Evolutionary conservation across 2,888 invertebrate genomes (phyloP).

Genomic region (Ganaspis brasiliensis): DNA sequence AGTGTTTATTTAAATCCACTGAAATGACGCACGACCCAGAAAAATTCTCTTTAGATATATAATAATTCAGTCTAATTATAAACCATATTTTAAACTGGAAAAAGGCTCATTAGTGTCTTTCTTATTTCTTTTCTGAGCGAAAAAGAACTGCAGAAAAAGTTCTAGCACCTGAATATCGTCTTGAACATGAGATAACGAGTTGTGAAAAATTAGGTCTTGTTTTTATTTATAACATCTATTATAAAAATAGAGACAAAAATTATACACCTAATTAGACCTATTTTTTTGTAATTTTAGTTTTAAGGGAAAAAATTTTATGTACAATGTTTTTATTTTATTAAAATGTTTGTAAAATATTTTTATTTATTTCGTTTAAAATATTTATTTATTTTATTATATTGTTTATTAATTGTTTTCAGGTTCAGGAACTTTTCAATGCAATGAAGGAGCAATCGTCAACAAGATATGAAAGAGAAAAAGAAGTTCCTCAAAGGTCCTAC

Average conservation of each 20-base stretch:
- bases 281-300: no score
- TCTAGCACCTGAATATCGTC: background rate
- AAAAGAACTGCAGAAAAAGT: background rate
- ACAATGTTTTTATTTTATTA: background rate
- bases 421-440: constrained; percentile 76
- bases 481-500: constrained; percentile 78
- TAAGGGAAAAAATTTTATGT: no score
- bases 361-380: no score
- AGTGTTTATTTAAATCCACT: constrained; percentile 8
- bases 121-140: background rate
- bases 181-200: background rate
- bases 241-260: no score
- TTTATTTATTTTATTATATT: no score
- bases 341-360: no score
- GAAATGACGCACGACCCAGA: constrained; percentile 22
- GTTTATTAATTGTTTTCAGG: constrained; percentile 63
- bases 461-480: constrained; percentile 63
- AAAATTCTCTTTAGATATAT: constrained; percentile 10
- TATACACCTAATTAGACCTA: background rate
- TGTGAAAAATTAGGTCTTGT: background rate
- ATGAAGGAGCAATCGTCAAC: constrained; percentile 79
- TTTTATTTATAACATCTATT: no score
- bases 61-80: constrained; percentile 24
- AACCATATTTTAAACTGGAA: constrained; percentile 10
- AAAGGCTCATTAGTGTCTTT: constrained; percentile 14